Evolutionary conservation across 37 sponge, comb jelly and placozoan species (phyloP), one percentile per base, ranked within the genome.

Genomic region (Geodia barretti): DNA sequence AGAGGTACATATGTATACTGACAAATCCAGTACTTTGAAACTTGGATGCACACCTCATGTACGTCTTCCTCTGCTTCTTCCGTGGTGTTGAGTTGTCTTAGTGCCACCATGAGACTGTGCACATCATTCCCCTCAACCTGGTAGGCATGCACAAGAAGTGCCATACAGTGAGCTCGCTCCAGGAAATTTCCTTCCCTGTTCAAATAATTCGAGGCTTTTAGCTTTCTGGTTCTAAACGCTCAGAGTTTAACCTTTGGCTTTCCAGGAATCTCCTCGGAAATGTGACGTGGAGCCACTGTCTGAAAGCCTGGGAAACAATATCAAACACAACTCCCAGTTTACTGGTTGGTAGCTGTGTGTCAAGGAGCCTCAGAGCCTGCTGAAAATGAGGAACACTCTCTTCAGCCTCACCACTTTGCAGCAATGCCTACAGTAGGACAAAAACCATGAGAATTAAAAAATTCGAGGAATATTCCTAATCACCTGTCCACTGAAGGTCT

Each of bases 71-170:
- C 75, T 25, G 89, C 89, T 38, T 85, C 81, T 61, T 92, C 89
- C 4, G 79, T 89, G 29, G 78, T 37, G 62, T 92, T 92, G 28
- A 92, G 89, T 41, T 84, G 93, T 24, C 79, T 85, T 29, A 92
- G 73, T 4, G 89, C 93, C 11, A 81, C 73, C 80, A 88, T 84
- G 26, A 92, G 68, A 8, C 86, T 88, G 26, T 60, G 54, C 68
- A 84, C 8, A 38, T 88, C 83, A 61, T 75, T 70, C 34, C 84
- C 78, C 70, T 88, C 78, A n/a, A 92, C 73, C 65, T 88, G 89
- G 68, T 92, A 87, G 30, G 80, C 89, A 60, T 88, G 93, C 24
- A 69, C 75, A 8, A 92, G 28, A 38, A 88, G 89, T 24, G 82
- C 77, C 74, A 92, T 64, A 42, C 89, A 88, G 36, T 85, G 77